Base-by-base conservation (phyloP, 2,888 invertebrate species). In the Hydroisotoma schaefferi region DNA sequence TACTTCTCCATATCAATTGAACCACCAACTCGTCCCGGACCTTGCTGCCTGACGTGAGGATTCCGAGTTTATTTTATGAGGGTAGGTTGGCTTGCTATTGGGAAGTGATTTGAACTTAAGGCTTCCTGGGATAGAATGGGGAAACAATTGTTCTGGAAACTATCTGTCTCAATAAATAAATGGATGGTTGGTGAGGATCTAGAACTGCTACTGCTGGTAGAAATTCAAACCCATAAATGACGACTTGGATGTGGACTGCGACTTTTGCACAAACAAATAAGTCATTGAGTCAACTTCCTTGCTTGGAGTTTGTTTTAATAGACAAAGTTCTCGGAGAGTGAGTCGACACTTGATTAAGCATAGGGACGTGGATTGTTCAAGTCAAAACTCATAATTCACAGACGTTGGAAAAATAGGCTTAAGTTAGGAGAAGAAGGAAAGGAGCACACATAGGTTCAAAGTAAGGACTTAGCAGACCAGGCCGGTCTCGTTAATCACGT, bases 361-460 rank as follows among this genome's bases (percentile, higher is more conserved):
- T 59, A 62, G 57, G 55, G 62, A 59, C 59, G 59, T 61, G 65
- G 55, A 59, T 61, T 60, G 55, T 56, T 57, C 46, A 60, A 63
- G 66, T 72, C 69, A 69, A 67, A 68, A 67, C 70, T 69, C 70
- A 70, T 72, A 72, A 70, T 66, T 72, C 70, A 70, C 59, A 29
- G 47, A 58, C 38, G 22, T 22, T 37, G 52, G 15, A 52, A 48
- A 48, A 48, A 28, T 46, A 23, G 29, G 28, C 26, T 49, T 8
- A 18, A n/a, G n/a, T 18, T 6, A 6, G 28, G 6, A 25, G 47
- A 25, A n/a, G n/a, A n/a, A n/a, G 23, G 47, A 47, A 6, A 23
- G 23, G 23, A 28, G 23, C 25, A 28, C 22, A 27, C 20, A 5
- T 3, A 49, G 28, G 10, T 26, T 25, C 49, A 49, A 8, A 43